Base-by-base conservation (phyloP, 2,888 invertebrate genomes). In the Eudemis profundana region DNA sequence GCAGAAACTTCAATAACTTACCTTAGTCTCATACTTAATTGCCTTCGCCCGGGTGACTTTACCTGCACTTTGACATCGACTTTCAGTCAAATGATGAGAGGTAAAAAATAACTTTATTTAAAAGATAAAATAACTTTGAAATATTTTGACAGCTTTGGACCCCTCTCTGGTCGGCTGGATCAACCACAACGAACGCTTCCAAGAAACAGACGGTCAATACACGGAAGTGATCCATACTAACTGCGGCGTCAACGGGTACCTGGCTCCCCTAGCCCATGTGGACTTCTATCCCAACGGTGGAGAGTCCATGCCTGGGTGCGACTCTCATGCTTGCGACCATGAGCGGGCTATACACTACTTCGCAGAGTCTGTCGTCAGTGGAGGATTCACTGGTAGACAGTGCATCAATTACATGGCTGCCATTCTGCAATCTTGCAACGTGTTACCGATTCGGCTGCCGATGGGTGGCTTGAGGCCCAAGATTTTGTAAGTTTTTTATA, bases 271-370 rank as follows among this genome's bases (percentile, higher is more conserved):
- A 33, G 88, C 74, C 12, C 74, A 85, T 12, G 84, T 84, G 0
- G 88, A 88, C 66, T 87, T 88, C 64, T 89, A 88, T 49, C 86
- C 85, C 2, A 88, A 88, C 38, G 84, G 85, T 0, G 89, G 85
- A 0, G 77, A 83, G 17, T 79, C 81, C 3, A 87, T 87, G 87
- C 85, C 87, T 2, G 87, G 87, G 1, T 89, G 88, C 50, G 69
- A 77, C 47, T 78, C 85, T 3, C 75, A 85, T 21, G 78, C 75
- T 0, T 87, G 88, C 60, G 85, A 87, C 33, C 85, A 87, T 36
- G 81, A 74, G 0, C 77, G 82, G 36, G 81, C 83, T 61, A 83
- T 75, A 68, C 78, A 79, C 66, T 88, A 86, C 69, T 82, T 88
- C 14, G 85, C 84, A 0, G 87, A 88, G 69, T 86, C 87, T 1